A percentile compares a stretch with the other conserved stretches of the same genome.
Conservation (phyloP, 2,797 vertebrate genomes). For the Phaenicophaeus curvirostris region DNA sequence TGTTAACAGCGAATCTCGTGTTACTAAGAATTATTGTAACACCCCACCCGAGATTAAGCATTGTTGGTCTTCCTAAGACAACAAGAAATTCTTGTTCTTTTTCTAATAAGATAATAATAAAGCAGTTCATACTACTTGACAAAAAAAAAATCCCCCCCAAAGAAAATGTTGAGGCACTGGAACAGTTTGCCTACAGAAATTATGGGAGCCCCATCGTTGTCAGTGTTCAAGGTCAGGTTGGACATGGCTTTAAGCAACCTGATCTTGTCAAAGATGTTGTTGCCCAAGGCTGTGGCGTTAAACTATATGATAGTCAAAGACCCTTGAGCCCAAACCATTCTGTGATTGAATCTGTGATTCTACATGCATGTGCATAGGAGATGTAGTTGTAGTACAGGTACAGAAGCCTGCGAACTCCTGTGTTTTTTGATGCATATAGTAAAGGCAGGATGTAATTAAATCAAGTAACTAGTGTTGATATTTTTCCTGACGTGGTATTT, state of each 20-base stretch:
- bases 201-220: background rate
- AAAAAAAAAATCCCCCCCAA: background rate
- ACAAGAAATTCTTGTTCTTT: background rate
- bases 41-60: background rate
- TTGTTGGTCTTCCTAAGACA: background rate
- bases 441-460: background rate
- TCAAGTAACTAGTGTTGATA: background rate
- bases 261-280: background rate
- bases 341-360: background rate
- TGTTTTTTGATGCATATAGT: background rate
- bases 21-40: background rate
- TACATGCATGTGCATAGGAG: background rate
- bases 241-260: background rate
- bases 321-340: background rate
- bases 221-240: background rate
- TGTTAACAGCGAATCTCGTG: background rate
- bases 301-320: background rate
- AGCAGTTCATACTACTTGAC: background rate
- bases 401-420: fast-evolving
- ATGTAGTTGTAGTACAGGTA: fast-evolving
- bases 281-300: background rate
- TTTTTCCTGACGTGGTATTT: background rate
- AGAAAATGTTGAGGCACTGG: background rate
- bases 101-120: background rate
- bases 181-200: background rate